Percentiles rank a stretch among this genome's conserved stretches.
phyloP scores from a whole-genome alignment of 2,888 invertebrate species.

The Hirtodrosophila cameraria region DNA sequence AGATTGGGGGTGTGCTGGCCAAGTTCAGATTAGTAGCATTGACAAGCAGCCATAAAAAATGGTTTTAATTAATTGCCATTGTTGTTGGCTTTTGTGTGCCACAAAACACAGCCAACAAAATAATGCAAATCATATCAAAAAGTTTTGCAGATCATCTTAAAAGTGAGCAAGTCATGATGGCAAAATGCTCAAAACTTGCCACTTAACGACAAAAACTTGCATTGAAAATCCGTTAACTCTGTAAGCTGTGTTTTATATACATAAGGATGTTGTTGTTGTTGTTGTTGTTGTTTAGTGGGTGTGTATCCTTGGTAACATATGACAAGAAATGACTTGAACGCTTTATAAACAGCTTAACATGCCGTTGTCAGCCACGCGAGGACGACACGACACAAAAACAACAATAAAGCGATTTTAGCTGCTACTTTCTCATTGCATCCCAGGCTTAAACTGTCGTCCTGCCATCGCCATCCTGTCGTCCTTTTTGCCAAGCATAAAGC shows the following conservation, averaged over 20 bases:
- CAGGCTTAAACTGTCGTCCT: slow-evolving; percentile 30
- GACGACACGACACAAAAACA: slow-evolving; percentile 41
- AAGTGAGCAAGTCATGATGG: slow-evolving; percentile 49
- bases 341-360: slow-evolving; percentile 79
- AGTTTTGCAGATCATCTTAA: slow-evolving; percentile 56
- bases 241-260: slow-evolving; percentile 32
- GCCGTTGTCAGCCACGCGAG: slow-evolving; percentile 61
- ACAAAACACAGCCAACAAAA: slow-evolving; percentile 30
- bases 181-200: slow-evolving; percentile 64
- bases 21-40: slow-evolving; percentile 53
- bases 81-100: slow-evolving; percentile 54
- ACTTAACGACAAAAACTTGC: slow-evolving; percentile 56
- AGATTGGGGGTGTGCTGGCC: slow-evolving; percentile 16
- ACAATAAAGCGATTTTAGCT: slow-evolving; percentile 14
- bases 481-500: background rate
- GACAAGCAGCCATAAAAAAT: slow-evolving; percentile 36
- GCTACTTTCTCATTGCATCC: background rate
- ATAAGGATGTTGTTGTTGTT: too few relatives aligned
- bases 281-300: slow-evolving; percentile 11
- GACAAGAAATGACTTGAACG: slow-evolving; percentile 64
- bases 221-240: slow-evolving; percentile 49
- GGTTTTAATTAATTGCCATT: slow-evolving; percentile 71
- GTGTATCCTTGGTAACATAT: slow-evolving; percentile 54
- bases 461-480: background rate
- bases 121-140: slow-evolving; percentile 69